Evolutionary conservation across 2,888 invertebrate species (phyloP).

Genomic region (Dryadula phaetusa): DNA sequence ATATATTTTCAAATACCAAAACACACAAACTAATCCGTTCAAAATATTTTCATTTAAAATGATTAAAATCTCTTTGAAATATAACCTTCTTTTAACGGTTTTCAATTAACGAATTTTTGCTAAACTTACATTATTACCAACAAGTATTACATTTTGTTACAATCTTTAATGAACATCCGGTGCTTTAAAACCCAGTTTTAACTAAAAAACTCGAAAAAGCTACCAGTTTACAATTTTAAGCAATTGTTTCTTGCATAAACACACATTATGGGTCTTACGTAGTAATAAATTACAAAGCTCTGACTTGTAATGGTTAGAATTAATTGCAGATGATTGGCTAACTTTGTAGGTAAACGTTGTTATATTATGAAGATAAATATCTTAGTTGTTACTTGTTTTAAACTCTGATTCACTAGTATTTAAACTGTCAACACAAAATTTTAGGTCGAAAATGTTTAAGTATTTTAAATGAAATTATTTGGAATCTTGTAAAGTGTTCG

Average conservation of each 20-base stretch:
- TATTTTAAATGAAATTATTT: too few relatives aligned
- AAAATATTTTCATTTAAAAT: too few relatives aligned
- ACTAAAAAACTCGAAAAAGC: conserved; percentile 2
- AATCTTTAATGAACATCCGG: conserved; percentile 13
- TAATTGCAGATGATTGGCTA: conserved; percentile 30
- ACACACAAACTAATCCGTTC: too few relatives aligned
- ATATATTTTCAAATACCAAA: too few relatives aligned
- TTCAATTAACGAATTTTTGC: too few relatives aligned
- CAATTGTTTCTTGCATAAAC: neutral
- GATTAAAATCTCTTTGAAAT: too few relatives aligned
- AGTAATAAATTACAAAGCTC: conserved; percentile 53
- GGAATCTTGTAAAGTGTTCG: too few relatives aligned
- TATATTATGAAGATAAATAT: neutral
- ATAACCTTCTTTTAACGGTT: too few relatives aligned
- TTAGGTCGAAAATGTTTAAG: too few relatives aligned
- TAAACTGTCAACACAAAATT: too few relatives aligned
- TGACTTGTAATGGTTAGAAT: conserved; percentile 41
- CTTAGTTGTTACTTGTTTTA: neutral
- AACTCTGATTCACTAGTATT: neutral
- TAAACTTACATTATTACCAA: too few relatives aligned
- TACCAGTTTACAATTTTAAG: conserved; percentile 17
- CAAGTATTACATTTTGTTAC: neutral
- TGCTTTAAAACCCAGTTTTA: neutral
- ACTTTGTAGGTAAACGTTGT: conserved; percentile 12
- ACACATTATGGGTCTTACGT: conserved; percentile 15